Conservation (phyloP, 2,888 invertebrate species). For the Diachrysia chrysitis region DNA sequence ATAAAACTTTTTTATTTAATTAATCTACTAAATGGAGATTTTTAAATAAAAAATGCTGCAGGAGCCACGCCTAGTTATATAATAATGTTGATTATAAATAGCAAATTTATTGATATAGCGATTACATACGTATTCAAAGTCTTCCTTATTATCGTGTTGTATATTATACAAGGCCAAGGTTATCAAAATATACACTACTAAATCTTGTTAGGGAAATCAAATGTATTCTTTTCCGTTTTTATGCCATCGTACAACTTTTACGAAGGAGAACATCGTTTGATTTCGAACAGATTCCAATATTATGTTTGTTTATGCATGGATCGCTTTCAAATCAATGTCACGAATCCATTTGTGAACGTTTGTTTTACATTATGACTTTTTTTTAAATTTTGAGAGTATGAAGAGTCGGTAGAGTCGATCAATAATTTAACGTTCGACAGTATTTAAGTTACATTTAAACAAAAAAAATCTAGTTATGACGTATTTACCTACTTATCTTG, state of each 20-base stretch:
- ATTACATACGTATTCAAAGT: slow-evolving; percentile 69
- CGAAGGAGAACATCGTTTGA: slow-evolving; percentile 39
- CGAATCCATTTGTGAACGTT: slow-evolving; percentile 26
- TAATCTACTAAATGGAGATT: slow-evolving; percentile 6
- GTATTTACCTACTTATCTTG: not conserved
- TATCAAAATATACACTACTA: slow-evolving; percentile 67
- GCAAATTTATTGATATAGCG: slow-evolving; percentile 58
- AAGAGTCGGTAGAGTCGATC: not conserved
- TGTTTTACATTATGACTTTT: slow-evolving; percentile 17
- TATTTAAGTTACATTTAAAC: not conserved
- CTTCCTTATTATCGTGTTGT: slow-evolving; percentile 77
- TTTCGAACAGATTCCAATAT: slow-evolving; percentile 38
- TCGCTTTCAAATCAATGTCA: slow-evolving; percentile 36
- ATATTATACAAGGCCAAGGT: slow-evolving; percentile 79
- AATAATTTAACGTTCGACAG: not conserved
- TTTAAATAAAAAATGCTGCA: slow-evolving; percentile 28
- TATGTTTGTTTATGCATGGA: slow-evolving; percentile 33
- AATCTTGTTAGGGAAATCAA: slow-evolving; percentile 65
- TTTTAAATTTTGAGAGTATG: not conserved
- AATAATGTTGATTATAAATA: slow-evolving; percentile 53
- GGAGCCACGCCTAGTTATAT: slow-evolving; percentile 48
- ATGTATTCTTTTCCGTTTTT: slow-evolving; percentile 58
- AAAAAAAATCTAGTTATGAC: not conserved
- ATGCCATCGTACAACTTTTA: slow-evolving; percentile 53
- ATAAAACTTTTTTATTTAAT: slow-evolving; percentile 6